phyloP scores from a whole-genome alignment of 2,888 invertebrate genomes.

The Brachycybe producta region DNA sequence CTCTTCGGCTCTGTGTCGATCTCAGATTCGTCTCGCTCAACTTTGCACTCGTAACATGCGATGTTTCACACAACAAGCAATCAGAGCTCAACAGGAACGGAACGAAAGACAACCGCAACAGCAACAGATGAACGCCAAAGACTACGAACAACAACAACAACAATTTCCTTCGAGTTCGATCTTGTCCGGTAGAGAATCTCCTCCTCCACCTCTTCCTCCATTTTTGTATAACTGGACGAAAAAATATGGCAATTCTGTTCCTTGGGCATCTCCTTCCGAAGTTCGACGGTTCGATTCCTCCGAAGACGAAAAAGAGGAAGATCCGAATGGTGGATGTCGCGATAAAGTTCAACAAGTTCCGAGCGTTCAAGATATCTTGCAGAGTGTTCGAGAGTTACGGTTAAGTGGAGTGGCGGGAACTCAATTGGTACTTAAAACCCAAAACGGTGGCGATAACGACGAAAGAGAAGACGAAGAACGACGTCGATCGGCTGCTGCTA shows the following conservation, averaged over 20 bases:
- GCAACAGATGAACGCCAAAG: no score
- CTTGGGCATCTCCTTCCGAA: no score
- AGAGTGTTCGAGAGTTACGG: conserved; percentile 1
- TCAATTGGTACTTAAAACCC: neutral
- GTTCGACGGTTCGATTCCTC: no score
- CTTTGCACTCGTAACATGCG: conserved; percentile 36
- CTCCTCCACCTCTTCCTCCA: neutral
- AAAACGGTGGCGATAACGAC: neutral
- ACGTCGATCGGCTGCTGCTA: no score
- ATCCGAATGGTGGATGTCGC: neutral
- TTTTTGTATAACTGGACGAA: no score
- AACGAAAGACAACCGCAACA: neutral
- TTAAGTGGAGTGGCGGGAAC: neutral
- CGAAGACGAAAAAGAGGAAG: neutral
- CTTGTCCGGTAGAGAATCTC: neutral
- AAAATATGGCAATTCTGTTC: no score
- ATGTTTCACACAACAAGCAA: conserved; percentile 30
- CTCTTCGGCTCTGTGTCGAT: conserved; percentile 31
- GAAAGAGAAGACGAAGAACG: neutral
- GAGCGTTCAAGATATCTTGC: conserved; percentile 10
- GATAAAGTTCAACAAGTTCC: no score
- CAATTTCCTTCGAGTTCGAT: no score
- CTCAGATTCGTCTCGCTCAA: conserved; percentile 32
- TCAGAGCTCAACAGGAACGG: conserved; percentile 8
- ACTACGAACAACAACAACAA: no score